A percentile compares a stretch with the other conserved stretches of the same genome.
These are phyloP conservation scores for Sycobia sp. DNA, from an alignment of 1,140 invertebrate genomes.

Conservation along the genomic window DNA sequence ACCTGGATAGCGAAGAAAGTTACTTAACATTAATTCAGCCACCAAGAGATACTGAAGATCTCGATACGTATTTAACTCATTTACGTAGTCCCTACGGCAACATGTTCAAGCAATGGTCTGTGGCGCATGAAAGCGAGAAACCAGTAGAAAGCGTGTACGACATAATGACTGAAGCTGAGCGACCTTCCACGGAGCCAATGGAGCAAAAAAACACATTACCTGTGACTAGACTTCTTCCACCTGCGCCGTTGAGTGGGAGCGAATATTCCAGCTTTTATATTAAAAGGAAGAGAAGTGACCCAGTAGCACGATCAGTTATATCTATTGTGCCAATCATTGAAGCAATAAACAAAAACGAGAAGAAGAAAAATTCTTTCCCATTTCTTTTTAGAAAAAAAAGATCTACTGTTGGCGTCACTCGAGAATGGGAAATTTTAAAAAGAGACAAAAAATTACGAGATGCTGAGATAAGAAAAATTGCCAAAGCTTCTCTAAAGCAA, in stretches of 20 bases:
- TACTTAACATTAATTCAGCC: conserved; percentile 12
- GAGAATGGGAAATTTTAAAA: conserved; percentile 25
- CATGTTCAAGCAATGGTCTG: background rate
- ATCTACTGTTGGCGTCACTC: background rate
- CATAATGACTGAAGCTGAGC: background rate
- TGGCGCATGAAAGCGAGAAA: background rate
- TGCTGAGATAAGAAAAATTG: background rate
- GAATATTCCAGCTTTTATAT: conserved; percentile 36
- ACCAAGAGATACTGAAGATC: background rate
- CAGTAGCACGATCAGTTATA: background rate
- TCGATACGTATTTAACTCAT: conserved; percentile 2
- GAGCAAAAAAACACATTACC: conserved; percentile 10
- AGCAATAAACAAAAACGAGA: conserved; percentile 12
- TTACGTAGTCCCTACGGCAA: conserved; percentile 1
- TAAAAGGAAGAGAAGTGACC: conserved; percentile 13
- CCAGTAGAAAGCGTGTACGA: conserved; percentile 16
- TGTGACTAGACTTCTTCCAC: conserved; percentile 37
- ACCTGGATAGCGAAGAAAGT: background rate
- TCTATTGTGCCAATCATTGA: conserved; percentile 18
- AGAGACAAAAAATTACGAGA: conserved; percentile 1
- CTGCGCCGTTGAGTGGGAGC: conserved; percentile 32
- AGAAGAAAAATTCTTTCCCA: background rate
- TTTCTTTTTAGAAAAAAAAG: conserved; percentile 27
- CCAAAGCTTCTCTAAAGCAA: too few relatives aligned
- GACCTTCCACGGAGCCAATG: background rate